phyloP scores from a whole-genome alignment of 2,113 vertebrate species.

The Cisticola juncidis region DNA sequence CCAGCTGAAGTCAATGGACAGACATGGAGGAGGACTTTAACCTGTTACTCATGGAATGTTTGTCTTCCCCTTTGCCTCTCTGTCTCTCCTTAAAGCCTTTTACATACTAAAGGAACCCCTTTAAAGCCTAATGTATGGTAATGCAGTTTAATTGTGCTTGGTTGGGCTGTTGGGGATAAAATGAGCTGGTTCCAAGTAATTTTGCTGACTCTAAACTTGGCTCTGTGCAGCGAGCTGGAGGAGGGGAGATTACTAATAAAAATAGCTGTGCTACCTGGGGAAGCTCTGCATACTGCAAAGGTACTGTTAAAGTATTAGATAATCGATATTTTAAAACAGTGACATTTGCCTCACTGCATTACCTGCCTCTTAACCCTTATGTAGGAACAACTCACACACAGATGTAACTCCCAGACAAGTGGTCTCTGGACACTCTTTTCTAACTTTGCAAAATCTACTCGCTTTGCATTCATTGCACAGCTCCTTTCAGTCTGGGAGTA shows the following conservation, averaged over 20 bases:
- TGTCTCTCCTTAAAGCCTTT: not conserved
- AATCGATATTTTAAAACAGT: slow-evolving; percentile 29
- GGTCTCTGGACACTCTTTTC: not conserved
- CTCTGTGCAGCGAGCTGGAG: not conserved
- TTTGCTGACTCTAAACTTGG: slow-evolving; percentile 47
- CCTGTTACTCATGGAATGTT: not conserved
- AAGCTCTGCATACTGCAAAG: not conserved
- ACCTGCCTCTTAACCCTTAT: not conserved
- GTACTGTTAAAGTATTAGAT: not conserved
- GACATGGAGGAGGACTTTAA: not conserved
- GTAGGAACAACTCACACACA: not conserved
- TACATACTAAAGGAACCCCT: not conserved
- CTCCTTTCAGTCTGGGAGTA: not conserved
- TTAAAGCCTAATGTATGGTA: slow-evolving; percentile 21
- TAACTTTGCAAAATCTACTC: not conserved
- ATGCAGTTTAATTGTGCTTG: slow-evolving; percentile 26
- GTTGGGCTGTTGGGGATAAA: slow-evolving; percentile 8
- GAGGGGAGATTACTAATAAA: not conserved
- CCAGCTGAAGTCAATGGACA: not conserved
- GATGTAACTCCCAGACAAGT: not conserved
- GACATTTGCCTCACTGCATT: not conserved
- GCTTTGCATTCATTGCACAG: not conserved
- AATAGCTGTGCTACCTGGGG: not conserved
- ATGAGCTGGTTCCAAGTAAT: not conserved
- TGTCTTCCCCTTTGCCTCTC: not conserved